These are phyloP conservation scores for Lithophane semibrunnea DNA, from an alignment of 2,888 invertebrate genomes.

Conservation along the genomic window DNA sequence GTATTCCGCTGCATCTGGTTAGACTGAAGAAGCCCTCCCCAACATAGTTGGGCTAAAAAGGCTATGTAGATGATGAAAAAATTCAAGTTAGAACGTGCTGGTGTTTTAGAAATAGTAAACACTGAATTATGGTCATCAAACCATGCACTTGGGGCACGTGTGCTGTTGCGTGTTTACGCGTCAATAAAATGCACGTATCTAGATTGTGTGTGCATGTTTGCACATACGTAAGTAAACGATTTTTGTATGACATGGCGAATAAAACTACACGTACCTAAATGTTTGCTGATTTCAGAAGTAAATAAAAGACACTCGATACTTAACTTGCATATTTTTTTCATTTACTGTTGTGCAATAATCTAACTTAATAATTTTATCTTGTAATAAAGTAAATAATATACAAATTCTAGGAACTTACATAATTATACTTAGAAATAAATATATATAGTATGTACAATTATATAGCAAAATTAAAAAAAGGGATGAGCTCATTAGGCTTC, in stretches of 20 bases:
- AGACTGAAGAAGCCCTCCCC: background rate
- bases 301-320: background rate
- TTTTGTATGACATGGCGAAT: slow-evolving; percentile 1
- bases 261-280: background rate
- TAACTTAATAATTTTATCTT: too few relatives aligned
- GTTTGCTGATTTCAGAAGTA: background rate
- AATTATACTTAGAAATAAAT: too few relatives aligned
- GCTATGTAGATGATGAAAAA: too few relatives aligned
- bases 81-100: too few relatives aligned
- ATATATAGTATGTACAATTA: too few relatives aligned
- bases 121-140: background rate
- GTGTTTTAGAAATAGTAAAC: background rate
- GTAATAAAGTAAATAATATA: too few relatives aligned
- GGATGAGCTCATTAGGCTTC: too few relatives aligned
- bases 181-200: slow-evolving; percentile 21
- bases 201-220: background rate
- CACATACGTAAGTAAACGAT: background rate
- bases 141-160: background rate
- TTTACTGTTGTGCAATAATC: too few relatives aligned
- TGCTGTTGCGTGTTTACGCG: background rate
- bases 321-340: too few relatives aligned
- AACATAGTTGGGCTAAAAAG: background rate
- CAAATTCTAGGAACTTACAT: too few relatives aligned
- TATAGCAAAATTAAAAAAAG: too few relatives aligned
- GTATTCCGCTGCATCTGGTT: background rate